Evolutionary conservation across 2,797 vertebrate species (phyloP).

Genomic region (Champsocephalus gunnari): DNA sequence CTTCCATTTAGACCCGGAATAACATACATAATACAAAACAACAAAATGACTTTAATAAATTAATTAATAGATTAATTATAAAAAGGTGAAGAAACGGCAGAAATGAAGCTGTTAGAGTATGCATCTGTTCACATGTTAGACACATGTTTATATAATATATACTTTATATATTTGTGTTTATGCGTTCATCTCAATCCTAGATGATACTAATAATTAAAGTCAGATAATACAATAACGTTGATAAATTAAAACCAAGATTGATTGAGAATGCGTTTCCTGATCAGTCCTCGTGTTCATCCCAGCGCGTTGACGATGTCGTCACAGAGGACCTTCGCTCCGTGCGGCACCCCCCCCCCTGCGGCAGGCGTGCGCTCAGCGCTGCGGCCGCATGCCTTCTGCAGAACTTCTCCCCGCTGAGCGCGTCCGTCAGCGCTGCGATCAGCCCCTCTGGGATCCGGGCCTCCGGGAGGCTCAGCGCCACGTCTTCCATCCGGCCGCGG

Average conservation of each 20-base stretch:
- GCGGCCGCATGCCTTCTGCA: conserved; percentile 82
- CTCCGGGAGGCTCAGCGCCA: conserved; percentile 78
- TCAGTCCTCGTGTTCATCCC: conserved; percentile 70
- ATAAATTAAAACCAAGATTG: too few relatives aligned
- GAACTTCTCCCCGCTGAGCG: conserved; percentile 86
- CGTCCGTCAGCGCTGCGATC: conserved; percentile 72
- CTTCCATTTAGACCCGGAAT: background rate
- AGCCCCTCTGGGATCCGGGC: conserved; percentile 85
- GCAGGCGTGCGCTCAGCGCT: conserved; percentile 64
- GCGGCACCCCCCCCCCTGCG: conserved; percentile 70
- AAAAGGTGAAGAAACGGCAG: too few relatives aligned
- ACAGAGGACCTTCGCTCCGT: conserved; percentile 84
- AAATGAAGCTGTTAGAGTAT: too few relatives aligned
- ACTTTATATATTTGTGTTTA: too few relatives aligned
- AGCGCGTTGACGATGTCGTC: conserved; percentile 86
- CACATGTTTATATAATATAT: too few relatives aligned
- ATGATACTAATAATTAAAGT: too few relatives aligned
- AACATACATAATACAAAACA: background rate
- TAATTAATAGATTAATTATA: background rate
- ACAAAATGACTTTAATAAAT: background rate
- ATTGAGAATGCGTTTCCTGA: too few relatives aligned
- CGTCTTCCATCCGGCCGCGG: conserved; percentile 86
- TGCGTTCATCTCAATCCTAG: too few relatives aligned
- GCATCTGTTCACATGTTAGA: too few relatives aligned
- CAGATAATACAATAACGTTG: too few relatives aligned